These are phyloP conservation scores for Cherax quadricarinatus DNA, from an alignment of 1,140 invertebrate species.

Conservation along the genomic window DNA sequence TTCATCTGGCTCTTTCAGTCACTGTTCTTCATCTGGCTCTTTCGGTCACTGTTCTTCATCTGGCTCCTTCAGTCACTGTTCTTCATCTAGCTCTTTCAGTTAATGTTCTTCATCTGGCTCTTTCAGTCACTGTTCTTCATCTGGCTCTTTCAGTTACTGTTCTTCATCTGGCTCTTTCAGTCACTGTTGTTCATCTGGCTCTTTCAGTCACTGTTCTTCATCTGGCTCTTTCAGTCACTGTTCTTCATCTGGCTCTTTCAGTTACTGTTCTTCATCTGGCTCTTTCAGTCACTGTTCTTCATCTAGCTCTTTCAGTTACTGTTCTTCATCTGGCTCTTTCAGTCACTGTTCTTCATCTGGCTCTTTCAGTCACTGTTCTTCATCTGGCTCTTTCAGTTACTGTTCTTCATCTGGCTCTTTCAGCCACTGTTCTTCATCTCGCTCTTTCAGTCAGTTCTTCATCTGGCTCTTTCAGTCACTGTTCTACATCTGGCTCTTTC, in stretches of 20 bases:
- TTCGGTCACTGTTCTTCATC: not conserved
- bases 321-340: not conserved
- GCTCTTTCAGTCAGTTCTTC: not conserved
- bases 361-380: not conserved
- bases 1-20: not conserved
- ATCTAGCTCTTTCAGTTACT: too few relatives aligned
- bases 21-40: not conserved
- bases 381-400: not conserved
- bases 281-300: not conserved
- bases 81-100: not conserved
- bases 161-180: not conserved
- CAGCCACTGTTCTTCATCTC: not conserved
- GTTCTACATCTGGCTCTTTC: not conserved
- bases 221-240: not conserved
- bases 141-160: not conserved
- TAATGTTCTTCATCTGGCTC: not conserved
- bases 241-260: not conserved
- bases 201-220: too few relatives aligned
- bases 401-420: not conserved
- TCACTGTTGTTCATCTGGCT: not conserved
- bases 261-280: not conserved
- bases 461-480: not conserved
- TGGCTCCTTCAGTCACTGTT: not conserved
- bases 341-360: not conserved
- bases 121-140: not conserved